Conservation (phyloP, 2,797 vertebrate species). For the Manis javanica region DNA sequence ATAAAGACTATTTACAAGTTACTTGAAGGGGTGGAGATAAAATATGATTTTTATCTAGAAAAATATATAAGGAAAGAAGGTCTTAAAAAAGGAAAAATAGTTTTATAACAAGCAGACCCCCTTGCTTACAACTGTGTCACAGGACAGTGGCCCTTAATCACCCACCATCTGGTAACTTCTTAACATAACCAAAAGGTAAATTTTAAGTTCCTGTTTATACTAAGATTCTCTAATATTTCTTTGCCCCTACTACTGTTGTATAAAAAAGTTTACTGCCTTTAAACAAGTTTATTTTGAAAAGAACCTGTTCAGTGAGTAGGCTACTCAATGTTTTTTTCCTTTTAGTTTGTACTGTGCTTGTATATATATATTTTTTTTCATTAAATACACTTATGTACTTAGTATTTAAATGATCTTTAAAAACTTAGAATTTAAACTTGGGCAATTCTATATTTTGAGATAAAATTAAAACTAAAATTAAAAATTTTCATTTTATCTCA, state of each 20-base stretch:
- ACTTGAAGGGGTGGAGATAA: conserved; percentile 3
- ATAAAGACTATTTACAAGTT: conserved; percentile 37
- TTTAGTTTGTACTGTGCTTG: neutral
- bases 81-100: neutral
- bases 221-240: neutral
- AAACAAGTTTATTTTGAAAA: conserved; percentile 50
- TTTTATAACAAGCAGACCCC: neutral
- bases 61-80: conserved; percentile 8
- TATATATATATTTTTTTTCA: neutral
- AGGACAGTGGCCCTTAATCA: neutral
- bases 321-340: neutral
- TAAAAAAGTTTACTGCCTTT: conserved; percentile 13
- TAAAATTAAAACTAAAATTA: too few species aligned
- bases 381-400: neutral
- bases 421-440: neutral
- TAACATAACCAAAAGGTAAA: neutral
- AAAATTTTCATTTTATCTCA: neutral
- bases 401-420: conserved; percentile 28
- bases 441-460: neutral
- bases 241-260: neutral
- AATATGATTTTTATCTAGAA: neutral
- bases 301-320: neutral
- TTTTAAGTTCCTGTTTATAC: neutral
- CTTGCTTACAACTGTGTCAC: neutral
- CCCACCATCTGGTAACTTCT: neutral